Evolutionary conservation across 2,888 invertebrate genomes (phyloP).

Genomic region (Spodoptera littoralis): DNA sequence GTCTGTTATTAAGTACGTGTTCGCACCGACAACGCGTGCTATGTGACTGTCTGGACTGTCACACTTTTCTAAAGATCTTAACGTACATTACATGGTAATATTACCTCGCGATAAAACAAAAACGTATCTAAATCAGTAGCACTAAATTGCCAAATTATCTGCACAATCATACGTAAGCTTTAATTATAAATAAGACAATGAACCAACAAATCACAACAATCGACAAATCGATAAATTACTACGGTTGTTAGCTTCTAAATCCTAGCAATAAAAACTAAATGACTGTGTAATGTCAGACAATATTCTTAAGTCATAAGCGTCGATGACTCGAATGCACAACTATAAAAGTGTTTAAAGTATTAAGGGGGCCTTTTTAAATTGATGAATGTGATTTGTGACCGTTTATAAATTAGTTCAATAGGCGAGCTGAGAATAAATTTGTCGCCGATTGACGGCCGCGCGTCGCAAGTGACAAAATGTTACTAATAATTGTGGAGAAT

Average conservation of each 20-base stretch:
- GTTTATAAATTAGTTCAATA: slow-evolving; percentile 65
- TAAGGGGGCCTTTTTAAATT: slow-evolving; percentile 55
- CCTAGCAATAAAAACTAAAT: slow-evolving; percentile 11
- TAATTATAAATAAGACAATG: no score
- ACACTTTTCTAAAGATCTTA: no score
- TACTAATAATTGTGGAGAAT: neutral
- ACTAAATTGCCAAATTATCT: no score
- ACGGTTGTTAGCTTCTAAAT: neutral
- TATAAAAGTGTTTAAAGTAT: slow-evolving; percentile 39
- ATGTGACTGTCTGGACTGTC: no score
- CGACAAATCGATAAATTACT: neutral
- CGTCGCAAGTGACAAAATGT: slow-evolving; percentile 26
- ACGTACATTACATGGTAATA: no score
- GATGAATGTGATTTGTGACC: slow-evolving; percentile 61
- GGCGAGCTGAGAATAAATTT: slow-evolving; percentile 52
- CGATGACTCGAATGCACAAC: slow-evolving; percentile 12
- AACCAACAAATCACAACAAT: no score
- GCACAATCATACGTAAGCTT: no score
- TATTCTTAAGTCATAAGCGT: slow-evolving; percentile 20
- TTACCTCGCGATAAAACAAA: no score
- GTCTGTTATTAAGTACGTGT: neutral
- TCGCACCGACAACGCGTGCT: no score
- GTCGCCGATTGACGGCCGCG: slow-evolving; percentile 29
- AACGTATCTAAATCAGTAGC: no score
- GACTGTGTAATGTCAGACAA: slow-evolving; percentile 3